Evolutionary conservation across 37 sponge, comb jelly and placozoan species (phyloP).

Genomic region (Hormiphora californensis): DNA sequence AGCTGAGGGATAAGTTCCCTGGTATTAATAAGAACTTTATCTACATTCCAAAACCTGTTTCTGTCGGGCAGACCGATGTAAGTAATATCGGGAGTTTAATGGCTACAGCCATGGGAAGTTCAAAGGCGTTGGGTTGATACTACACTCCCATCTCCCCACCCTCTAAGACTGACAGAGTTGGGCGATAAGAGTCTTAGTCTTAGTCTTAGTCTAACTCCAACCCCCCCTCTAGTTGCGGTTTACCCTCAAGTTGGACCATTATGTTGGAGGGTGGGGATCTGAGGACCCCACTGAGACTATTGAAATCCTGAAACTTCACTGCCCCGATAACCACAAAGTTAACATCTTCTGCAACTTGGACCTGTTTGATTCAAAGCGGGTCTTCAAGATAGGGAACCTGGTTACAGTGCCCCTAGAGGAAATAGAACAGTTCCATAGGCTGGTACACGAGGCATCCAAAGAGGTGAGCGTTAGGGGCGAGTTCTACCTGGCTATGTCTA

Average conservation of each 20-base stretch:
- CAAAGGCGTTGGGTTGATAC: too few species aligned
- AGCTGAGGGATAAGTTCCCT: conserved; percentile 12
- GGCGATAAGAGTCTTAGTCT: too few species aligned
- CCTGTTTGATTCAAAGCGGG: conserved; percentile 5
- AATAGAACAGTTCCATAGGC: conserved; percentile 39
- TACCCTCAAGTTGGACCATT: conserved; percentile 37
- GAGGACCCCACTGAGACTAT: background rate
- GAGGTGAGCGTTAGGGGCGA: conserved; percentile 6
- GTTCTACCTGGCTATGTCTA: too few species aligned
- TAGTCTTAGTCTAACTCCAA: too few species aligned
- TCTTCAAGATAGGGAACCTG: conserved; percentile 37
- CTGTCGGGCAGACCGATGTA: conserved; percentile 50
- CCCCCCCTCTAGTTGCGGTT: background rate
- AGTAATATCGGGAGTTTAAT: too few species aligned
- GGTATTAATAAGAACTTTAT: conserved; percentile 35
- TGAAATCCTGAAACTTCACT: conserved; percentile 16
- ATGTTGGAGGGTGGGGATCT: background rate
- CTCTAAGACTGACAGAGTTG: too few species aligned
- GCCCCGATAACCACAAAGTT: conserved; percentile 46
- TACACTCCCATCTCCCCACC: too few species aligned
- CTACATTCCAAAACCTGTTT: conserved; percentile 35
- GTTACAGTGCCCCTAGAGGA: conserved; percentile 45
- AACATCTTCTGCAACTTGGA: conserved; percentile 38
- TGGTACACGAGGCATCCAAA: conserved; percentile 44
- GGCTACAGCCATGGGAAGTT: too few species aligned